Evolutionary conservation across 2,797 vertebrate species (phyloP).

Genomic region (Scleropages formosus): DNA sequence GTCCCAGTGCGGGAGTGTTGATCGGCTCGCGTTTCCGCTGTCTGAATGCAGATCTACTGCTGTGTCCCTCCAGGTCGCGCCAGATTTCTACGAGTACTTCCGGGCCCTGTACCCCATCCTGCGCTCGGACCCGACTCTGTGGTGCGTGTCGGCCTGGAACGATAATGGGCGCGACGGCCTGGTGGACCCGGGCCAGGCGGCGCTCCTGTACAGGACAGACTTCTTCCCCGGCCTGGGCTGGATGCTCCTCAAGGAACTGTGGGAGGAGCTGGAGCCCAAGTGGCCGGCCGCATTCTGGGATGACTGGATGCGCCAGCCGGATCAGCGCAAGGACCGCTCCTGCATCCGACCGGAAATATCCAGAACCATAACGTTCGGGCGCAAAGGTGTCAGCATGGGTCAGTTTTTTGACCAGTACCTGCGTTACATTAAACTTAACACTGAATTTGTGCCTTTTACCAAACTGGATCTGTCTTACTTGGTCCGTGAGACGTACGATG

Average conservation of each 20-base stretch:
- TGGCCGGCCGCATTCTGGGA: slow-evolving; percentile 96
- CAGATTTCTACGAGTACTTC: slow-evolving; percentile 97
- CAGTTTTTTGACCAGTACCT: slow-evolving; percentile 96
- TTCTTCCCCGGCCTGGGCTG: slow-evolving; percentile 94
- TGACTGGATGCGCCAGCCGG: slow-evolving; percentile 91
- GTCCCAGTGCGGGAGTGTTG: no score
- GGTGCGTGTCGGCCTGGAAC: slow-evolving; percentile 94
- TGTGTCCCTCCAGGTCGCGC: slow-evolving; percentile 69
- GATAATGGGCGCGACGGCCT: slow-evolving; percentile 88
- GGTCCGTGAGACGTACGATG: slow-evolving; percentile 73
- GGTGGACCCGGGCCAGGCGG: slow-evolving; percentile 70
- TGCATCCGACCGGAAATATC: slow-evolving; percentile 90
- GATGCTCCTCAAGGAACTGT: slow-evolving; percentile 81
- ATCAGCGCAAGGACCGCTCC: slow-evolving; percentile 80
- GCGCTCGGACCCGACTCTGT: slow-evolving; percentile 69
- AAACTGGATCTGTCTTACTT: slow-evolving; percentile 82
- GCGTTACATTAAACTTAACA: slow-evolving; percentile 89
- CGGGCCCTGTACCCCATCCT: slow-evolving; percentile 78
- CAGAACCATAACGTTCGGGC: slow-evolving; percentile 89
- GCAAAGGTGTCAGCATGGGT: slow-evolving; percentile 91
- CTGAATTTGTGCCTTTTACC: slow-evolving; percentile 89
- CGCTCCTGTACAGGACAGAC: slow-evolving; percentile 86
- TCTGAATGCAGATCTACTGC: not conserved
- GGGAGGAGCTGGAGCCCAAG: slow-evolving; percentile 88
- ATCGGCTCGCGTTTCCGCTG: no score